A percentile compares a stretch with the other conserved stretches of the same genome.
phyloP scores from a whole-genome alignment of 1,140 invertebrate genomes.

The Parapsyche elsis region DNA sequence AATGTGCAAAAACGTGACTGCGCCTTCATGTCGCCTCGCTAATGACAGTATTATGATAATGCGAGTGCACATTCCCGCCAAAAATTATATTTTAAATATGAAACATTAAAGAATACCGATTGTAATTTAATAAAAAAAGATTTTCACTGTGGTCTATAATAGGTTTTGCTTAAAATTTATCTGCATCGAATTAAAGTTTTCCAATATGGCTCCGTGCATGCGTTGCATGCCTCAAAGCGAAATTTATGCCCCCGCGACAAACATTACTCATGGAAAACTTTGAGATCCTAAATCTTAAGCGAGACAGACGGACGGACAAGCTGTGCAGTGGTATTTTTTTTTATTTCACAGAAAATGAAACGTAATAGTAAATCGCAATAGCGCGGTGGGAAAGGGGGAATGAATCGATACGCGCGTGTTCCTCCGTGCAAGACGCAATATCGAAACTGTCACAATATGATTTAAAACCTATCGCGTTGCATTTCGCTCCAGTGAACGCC shows the following conservation, averaged over 20 bases:
- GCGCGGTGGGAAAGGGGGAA: not conserved
- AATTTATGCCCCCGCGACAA: not conserved
- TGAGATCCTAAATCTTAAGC: slow-evolving; percentile 9
- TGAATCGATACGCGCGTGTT: too few relatives aligned
- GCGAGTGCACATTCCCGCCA: too few relatives aligned
- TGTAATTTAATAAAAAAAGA: not conserved
- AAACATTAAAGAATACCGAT: not conserved
- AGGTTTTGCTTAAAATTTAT: not conserved
- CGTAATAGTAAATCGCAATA: not conserved
- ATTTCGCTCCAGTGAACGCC: too few relatives aligned
- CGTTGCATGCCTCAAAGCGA: slow-evolving; percentile 6
- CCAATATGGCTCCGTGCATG: slow-evolving; percentile 8
- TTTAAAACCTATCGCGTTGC: slow-evolving; percentile 35
- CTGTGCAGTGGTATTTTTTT: not conserved
- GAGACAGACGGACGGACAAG: not conserved
- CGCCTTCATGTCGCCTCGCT: not conserved
- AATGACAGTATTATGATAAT: not conserved
- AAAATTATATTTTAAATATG: too few relatives aligned
- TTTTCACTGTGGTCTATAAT: not conserved
- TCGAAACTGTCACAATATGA: slow-evolving; percentile 51
- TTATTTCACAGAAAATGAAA: not conserved
- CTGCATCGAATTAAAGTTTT: slow-evolving; percentile 30
- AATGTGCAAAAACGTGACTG: slow-evolving; percentile 6
- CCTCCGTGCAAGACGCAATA: slow-evolving; percentile 38
- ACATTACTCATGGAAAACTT: slow-evolving; percentile 19